Conservation (phyloP, 2,797 vertebrate genomes). For the Brachyalestes nurse region DNA sequence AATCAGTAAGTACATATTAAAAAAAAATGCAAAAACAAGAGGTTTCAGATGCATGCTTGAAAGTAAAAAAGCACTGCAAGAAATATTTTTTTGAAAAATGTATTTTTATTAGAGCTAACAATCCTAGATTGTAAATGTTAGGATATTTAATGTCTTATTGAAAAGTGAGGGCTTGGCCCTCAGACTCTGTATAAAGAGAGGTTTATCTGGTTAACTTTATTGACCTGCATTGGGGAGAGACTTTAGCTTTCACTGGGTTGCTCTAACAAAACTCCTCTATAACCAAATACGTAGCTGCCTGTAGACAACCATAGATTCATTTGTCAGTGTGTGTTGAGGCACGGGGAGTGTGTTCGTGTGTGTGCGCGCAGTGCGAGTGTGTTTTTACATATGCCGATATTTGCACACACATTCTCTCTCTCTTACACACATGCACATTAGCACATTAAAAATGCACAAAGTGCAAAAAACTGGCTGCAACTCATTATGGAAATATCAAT, state of each 20-base stretch:
- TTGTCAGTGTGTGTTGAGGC: conserved; percentile 22
- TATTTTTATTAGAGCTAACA: conserved; percentile 99
- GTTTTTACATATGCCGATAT: conserved; percentile 61
- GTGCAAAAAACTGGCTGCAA: conserved; percentile 87
- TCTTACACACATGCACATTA: conserved; percentile 65
- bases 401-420: conserved; percentile 79
- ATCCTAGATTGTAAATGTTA: conserved; percentile 98
- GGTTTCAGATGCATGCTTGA: conserved; percentile 91
- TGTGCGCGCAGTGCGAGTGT: too few relatives aligned
- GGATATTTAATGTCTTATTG: conserved; percentile 94
- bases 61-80: conserved; percentile 90
- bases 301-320: conserved; percentile 88
- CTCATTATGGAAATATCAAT: conserved; percentile 87
- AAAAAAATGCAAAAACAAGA: conserved; percentile 33
- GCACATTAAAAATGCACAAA: conserved; percentile 76
- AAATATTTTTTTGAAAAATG: conserved; percentile 97
- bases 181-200: conserved; percentile 92
- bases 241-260: conserved; percentile 88
- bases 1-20: conserved; percentile 41
- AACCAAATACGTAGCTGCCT: conserved; percentile 99
- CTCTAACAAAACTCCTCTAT: conserved; percentile 88
- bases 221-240: conserved; percentile 75
- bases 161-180: conserved; percentile 77
- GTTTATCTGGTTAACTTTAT: conserved; percentile 93
- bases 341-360: background rate